Evolutionary conservation across 1,140 invertebrate species (phyloP), one percentile per base, ranked within the genome.

Genomic region (Drosophila azteca): DNA sequence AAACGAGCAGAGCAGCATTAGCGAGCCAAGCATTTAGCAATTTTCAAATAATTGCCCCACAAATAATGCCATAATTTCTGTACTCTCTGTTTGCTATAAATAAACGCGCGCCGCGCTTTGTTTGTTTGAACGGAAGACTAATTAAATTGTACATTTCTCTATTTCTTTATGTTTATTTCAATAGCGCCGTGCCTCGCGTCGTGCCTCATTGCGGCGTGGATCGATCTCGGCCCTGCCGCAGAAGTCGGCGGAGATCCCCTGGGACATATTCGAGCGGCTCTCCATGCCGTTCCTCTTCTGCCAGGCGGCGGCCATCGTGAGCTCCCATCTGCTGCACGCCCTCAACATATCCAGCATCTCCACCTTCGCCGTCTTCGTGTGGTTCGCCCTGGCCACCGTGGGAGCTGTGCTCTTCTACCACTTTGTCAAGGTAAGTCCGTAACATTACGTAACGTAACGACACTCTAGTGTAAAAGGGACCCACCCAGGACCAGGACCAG

Each of bases 231-330:
- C 76, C 15, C 44, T 91, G 72, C 90, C 90, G 7, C 88, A 90
- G 44, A 91, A 91, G 43, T 78, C 90, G 6, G 91, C 93, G 72
- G 94, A 95, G 82, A 94, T 95, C 55, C 94, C 95, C 63, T 96
- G 95, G 95, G 96, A 96, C 90, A 94, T 96, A 61, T 93, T 96
- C 77, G 96, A 96, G 91, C 93, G 96, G 17, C 95, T 95, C 77
- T 92, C 95, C n/a, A 92, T 96, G 73, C 96, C 95, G 7, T 93
- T 96, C 43, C 93, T 96, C 61, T 95, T 96, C 88, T 96, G 95
- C 77, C 96, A 96, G 90, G 95, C 95, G 13, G 93, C 95, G 9
- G 95, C 95, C 26, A 94, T 96, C 51, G 94, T 96, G 64, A 89
- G 95, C 6, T 95, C 95, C 41, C 94, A 95, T 35, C 89, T 95